These are phyloP conservation scores for Tipula helvola DNA, from an alignment of 2,888 invertebrate species.

Conservation along the genomic window DNA sequence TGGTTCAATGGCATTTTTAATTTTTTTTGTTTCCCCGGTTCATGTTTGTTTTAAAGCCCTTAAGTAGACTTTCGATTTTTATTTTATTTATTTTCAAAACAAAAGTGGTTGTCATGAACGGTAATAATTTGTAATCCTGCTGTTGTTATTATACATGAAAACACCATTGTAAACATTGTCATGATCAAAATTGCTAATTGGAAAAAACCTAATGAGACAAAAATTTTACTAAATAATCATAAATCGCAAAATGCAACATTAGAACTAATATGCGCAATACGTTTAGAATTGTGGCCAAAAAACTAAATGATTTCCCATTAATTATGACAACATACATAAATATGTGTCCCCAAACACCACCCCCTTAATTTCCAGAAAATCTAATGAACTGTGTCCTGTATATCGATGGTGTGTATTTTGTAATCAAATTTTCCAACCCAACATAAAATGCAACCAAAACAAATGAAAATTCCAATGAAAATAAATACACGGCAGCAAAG, in stretches of 20 bases:
- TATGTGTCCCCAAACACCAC: background rate
- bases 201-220: background rate
- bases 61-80: background rate
- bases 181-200: background rate
- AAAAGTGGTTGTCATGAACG: background rate
- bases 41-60: background rate
- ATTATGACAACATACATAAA: background rate
- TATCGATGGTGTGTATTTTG: background rate
- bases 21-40: no score
- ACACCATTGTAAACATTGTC: background rate
- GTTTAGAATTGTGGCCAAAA: background rate
- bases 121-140: background rate
- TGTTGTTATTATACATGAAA: no score
- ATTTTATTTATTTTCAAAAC: background rate
- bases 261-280: background rate
- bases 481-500: background rate
- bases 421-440: background rate
- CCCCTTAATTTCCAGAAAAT: background rate
- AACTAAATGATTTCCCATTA: background rate
- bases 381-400: background rate
- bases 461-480: background rate
- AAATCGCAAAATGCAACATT: background rate
- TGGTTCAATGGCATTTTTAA: no score
- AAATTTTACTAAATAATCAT: background rate
- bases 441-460: background rate